phyloP scores from a whole-genome alignment of 2,113 vertebrate genomes.

The Platichthys stellatus region DNA sequence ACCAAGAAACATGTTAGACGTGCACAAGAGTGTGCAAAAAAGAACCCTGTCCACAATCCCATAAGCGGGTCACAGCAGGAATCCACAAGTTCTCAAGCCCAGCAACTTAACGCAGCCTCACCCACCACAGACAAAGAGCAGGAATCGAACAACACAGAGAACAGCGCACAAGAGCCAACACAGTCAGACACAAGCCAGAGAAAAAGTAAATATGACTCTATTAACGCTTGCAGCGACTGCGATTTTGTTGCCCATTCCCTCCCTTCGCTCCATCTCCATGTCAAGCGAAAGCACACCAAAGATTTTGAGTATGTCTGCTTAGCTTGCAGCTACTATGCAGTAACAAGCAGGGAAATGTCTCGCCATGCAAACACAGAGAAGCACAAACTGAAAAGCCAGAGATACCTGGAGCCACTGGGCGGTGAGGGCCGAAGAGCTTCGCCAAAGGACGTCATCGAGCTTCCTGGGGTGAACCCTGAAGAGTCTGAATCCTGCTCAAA shows the following conservation, averaged over 20 bases:
- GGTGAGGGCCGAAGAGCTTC: constrained; percentile 28
- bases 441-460: constrained; percentile 23
- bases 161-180: constrained; percentile 33
- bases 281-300: constrained; percentile 93
- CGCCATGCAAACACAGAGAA: constrained; percentile 93
- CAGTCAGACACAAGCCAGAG: constrained; percentile 65
- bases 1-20: constrained; percentile 95
- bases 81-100: constrained; percentile 9
- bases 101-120: constrained; percentile 31
- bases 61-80: constrained; percentile 21
- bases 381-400: constrained; percentile 90
- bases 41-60: constrained; percentile 52
- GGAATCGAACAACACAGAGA: constrained; percentile 50
- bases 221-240: constrained; percentile 86
- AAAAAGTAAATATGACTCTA: constrained; percentile 58
- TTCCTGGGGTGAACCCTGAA: constrained; percentile 25
- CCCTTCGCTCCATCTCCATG: constrained; percentile 89
- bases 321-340: constrained; percentile 94
- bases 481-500: constrained; percentile 38
- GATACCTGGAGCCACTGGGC: constrained; percentile 70
- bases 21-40: constrained; percentile 80
- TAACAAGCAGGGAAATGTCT: constrained; percentile 92
- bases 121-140: constrained; percentile 31
- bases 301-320: constrained; percentile 95
- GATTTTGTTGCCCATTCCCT: constrained; percentile 89